phyloP scores from a whole-genome alignment of 2,797 vertebrate species.

The Hemitrygon akajei region DNA sequence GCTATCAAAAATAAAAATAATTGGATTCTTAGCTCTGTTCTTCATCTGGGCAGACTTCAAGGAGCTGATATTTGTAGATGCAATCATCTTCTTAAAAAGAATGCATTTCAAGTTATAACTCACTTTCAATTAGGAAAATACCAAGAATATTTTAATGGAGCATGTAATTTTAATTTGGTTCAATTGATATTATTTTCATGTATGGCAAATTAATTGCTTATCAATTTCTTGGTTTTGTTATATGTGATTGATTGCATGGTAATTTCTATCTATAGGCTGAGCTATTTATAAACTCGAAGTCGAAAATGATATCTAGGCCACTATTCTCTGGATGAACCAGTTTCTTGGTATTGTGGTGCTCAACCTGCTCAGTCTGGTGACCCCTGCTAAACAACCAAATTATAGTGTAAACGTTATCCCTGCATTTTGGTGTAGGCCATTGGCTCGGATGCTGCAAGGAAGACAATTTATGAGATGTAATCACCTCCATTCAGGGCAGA shows the following conservation, averaged over 20 bases:
- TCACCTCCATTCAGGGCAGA: not conserved
- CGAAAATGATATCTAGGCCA: too few species aligned
- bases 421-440: not conserved
- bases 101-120: not conserved
- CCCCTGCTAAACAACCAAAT: too few species aligned
- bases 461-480: not conserved
- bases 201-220: not conserved
- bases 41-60: not conserved
- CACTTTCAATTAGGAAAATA: not conserved
- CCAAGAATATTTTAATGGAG: not conserved
- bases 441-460: not conserved
- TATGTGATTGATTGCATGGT: not conserved
- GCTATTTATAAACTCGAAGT: not conserved
- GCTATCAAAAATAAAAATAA: not conserved
- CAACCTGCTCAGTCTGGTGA: too few species aligned
- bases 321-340: too few species aligned
- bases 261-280: not conserved
- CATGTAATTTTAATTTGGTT: not conserved
- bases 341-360: too few species aligned
- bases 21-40: not conserved
- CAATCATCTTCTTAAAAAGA: not conserved
- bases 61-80: not conserved
- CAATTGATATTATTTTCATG: not conserved
- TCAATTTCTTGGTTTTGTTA: not conserved
- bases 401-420: too few species aligned